Conservation (phyloP, 2,113 vertebrate species). For the Lutjanus erythropterus region DNA sequence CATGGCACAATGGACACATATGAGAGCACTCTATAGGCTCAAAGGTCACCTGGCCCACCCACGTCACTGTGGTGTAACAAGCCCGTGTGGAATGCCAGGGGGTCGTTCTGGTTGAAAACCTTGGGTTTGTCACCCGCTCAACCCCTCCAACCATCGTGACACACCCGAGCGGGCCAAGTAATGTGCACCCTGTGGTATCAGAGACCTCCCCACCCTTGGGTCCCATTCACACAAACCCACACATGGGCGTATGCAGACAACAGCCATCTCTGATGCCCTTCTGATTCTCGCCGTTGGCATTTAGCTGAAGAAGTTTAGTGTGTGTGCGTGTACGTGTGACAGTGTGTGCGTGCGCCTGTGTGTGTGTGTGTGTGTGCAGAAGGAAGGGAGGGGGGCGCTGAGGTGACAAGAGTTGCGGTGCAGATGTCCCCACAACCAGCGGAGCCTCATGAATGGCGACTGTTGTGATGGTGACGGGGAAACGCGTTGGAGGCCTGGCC, state of each 20-base stretch:
- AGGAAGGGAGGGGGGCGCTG: constrained; percentile 61
- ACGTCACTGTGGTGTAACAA: constrained; percentile 74
- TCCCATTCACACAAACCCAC: constrained; percentile 78
- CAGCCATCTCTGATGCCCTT: constrained; percentile 78
- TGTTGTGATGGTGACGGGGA: constrained; percentile 91
- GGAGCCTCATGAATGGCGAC: constrained; percentile 90
- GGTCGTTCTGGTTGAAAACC: constrained; percentile 66
- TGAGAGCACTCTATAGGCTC: constrained; percentile 65
- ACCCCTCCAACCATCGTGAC: constrained; percentile 62
- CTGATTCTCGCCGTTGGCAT: constrained; percentile 76
- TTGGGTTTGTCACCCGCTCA: constrained; percentile 67
- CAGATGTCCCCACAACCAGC: constrained; percentile 87
- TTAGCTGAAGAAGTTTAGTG: constrained; percentile 68
- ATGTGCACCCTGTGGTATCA: constrained; percentile 73
- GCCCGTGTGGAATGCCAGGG: constrained; percentile 71
- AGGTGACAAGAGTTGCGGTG: constrained; percentile 84
- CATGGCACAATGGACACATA: constrained; percentile 72
- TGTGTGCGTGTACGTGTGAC: constrained; percentile 30
- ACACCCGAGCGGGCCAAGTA: constrained; percentile 68
- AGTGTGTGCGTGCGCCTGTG: constrained; percentile 27
- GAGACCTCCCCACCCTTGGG: constrained; percentile 63
- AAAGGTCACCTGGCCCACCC: constrained; percentile 82
- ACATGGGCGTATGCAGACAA: constrained; percentile 78
- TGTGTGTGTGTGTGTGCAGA: constrained; percentile 54
- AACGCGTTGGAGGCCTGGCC: constrained; percentile 92